Evolutionary conservation across 1,140 invertebrate species (phyloP).

Genomic region (Drosophila azteca): DNA sequence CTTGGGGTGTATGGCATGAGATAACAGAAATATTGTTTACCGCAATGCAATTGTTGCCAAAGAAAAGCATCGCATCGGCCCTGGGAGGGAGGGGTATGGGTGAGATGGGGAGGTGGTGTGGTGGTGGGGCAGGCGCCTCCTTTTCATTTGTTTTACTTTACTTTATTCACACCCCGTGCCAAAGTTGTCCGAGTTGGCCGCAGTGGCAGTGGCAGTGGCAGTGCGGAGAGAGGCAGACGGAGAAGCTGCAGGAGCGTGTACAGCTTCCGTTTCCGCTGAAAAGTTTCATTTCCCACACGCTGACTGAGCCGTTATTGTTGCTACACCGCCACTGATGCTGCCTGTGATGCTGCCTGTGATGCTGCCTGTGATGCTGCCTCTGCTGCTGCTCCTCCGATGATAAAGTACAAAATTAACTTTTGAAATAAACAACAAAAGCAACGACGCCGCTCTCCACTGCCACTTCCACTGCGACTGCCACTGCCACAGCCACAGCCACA

Average conservation of each 20-base stretch:
- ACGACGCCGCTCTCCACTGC: constrained; percentile 27
- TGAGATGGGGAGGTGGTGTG: not conserved
- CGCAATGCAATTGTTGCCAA: constrained; percentile 80
- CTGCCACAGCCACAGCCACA: constrained; percentile 6
- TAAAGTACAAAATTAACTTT: constrained; percentile 81
- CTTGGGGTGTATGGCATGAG: constrained; percentile 51
- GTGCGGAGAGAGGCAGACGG: not conserved
- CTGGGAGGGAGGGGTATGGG: not conserved
- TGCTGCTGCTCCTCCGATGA: constrained; percentile 39
- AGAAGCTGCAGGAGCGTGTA: constrained; percentile 48
- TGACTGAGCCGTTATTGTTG: constrained; percentile 16
- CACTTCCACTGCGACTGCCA: too few relatives aligned
- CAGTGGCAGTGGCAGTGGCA: too few relatives aligned
- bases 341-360: constrained; percentile 5
- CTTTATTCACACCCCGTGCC: constrained; percentile 71
- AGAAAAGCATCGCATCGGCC: constrained; percentile 44
- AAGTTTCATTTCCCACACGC: constrained; percentile 77
- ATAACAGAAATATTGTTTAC: constrained; percentile 81
- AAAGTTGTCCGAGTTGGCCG: constrained; percentile 30
- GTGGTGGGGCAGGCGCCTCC: constrained; percentile 15
- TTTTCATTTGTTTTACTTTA: constrained; percentile 79
- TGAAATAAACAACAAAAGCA: constrained; percentile 72
- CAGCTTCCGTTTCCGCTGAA: constrained; percentile 77
- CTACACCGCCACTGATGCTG: not conserved
- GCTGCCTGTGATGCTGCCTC: too few relatives aligned